Evolutionary conservation across 2,797 vertebrate genomes (phyloP), one percentile per base, ranked within the genome.

Genomic region (Halcyon leucocephala): DNA sequence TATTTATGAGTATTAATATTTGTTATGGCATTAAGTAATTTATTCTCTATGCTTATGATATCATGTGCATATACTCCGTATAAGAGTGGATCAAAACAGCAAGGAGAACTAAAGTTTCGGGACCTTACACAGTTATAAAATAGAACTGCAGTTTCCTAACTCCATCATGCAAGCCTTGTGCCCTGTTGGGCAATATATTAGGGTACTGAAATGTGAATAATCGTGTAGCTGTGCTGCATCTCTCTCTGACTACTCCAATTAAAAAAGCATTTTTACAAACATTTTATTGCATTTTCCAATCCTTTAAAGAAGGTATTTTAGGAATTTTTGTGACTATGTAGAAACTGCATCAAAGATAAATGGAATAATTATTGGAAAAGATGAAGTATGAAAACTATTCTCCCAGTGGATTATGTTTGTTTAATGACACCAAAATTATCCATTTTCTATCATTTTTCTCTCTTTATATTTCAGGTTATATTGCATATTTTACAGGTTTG

Each of bases 401-500:
- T 25, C 25, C 5, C 22, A 51, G 15, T 73, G 55, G 19, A 78
- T 73, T 94, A 72, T 52, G 6, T 19, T 70, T 94, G 13, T 14
- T 82, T 83, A 88, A 81, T 10, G 2, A 93, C 60, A 93, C 25
- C 26, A 77, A 95, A 95, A 74, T 79, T 10, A 9, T 82, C 33
- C 80, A 52, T 42, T 29, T 96, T 83, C 69, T 10, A 42, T 74
- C 2, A 54, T 57, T 82, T 91, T 84, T 85, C 41, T 87, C 24
- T 86, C 41, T 86, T 85, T 82, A 26, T 39, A 55, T 84, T 92
- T 93, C 5, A 24, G 86, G 33, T 60, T 9, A 28, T 73, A 70
- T 28, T 91, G 10, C 13, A 19, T 62, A 37, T 37, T 12, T 70
- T 83, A 42, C 26, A 81, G 17, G 18, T 88, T 95, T 82, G 14